These are phyloP conservation scores for Anguilla megastoma DNA, from an alignment of 2,797 vertebrate genomes.

Conservation along the genomic window DNA sequence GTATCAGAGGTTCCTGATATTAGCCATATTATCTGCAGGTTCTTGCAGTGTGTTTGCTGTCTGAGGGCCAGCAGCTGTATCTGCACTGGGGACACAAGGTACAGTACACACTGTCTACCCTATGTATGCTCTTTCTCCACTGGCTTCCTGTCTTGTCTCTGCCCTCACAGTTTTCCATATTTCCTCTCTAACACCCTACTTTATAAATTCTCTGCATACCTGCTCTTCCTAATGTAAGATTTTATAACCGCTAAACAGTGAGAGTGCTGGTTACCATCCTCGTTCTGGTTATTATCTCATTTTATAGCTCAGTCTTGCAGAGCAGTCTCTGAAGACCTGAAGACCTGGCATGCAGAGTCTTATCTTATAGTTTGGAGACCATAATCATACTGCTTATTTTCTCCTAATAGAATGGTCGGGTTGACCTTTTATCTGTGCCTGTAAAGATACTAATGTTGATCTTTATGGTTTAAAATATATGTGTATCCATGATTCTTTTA, in stretches of 20 bases:
- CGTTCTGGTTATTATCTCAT: background rate
- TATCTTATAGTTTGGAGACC: no score
- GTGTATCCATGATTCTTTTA: no score
- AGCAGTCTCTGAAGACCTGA: background rate
- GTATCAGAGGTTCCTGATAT: background rate
- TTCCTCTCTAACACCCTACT: background rate
- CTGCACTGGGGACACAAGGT: conserved; percentile 92
- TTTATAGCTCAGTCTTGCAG: background rate
- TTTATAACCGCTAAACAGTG: background rate
- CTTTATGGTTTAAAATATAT: no score
- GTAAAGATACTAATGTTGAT: no score
- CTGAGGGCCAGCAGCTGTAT: conserved; percentile 83
- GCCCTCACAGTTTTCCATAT: background rate
- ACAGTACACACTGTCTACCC: conserved; percentile 54
- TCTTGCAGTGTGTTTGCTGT: conserved; percentile 81
- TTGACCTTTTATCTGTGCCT: no score
- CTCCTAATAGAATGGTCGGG: no score
- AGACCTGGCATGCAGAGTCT: no score
- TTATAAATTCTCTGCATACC: background rate
- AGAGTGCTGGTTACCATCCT: background rate
- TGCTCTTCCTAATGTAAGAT: background rate
- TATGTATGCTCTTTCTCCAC: background rate
- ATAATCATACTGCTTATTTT: no score
- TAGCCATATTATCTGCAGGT: conserved; percentile 64
- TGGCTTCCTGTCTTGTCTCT: background rate